phyloP scores from a whole-genome alignment of 2,797 vertebrate genomes.

The Antennarius maculatus region DNA sequence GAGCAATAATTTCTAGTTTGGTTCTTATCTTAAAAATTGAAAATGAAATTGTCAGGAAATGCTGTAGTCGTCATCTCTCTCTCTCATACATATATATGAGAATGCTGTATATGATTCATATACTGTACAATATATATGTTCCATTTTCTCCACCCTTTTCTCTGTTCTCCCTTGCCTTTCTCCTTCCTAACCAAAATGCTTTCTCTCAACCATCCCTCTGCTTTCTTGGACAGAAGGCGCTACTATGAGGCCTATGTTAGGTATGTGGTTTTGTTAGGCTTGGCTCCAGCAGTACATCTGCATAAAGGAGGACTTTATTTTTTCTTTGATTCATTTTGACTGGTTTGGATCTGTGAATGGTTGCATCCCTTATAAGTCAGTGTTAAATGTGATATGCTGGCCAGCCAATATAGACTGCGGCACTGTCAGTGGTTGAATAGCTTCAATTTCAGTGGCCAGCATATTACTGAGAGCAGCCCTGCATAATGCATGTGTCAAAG shows the following conservation, averaged over 20 bases:
- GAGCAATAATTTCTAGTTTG: conserved; percentile 44
- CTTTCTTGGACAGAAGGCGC: conserved; percentile 94
- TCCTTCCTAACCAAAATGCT: conserved; percentile 82
- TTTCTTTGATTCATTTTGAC: conserved; percentile 42
- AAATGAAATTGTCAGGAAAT: conserved; percentile 56
- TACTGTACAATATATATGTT: conserved; percentile 75
- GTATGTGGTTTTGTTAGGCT: conserved; percentile 92
- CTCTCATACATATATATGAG: conserved; percentile 72
- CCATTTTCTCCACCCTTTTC: conserved; percentile 49
- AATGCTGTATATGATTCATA: conserved; percentile 79
- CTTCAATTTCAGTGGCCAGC: conserved; percentile 49
- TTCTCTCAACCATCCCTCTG: conserved; percentile 82
- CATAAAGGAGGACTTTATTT: conserved; percentile 32
- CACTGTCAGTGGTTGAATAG: conserved; percentile 25
- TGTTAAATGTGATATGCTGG: conserved; percentile 55
- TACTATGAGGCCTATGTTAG: conserved; percentile 99
- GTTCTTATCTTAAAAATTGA: conserved; percentile 48
- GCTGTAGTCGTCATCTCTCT: conserved; percentile 40
- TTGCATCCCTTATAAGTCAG: conserved; percentile 56
- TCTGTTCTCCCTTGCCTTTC: conserved; percentile 67
- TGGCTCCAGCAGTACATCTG: conserved; percentile 61
- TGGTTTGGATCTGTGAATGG: conserved; percentile 49
- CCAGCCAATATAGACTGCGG: conserved; percentile 25
- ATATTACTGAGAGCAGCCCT: conserved; percentile 56
- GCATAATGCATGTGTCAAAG: conserved; percentile 71